These are phyloP conservation scores for Oithona nana DNA, from an alignment of 2,888 invertebrate genomes.

Conservation along the genomic window DNA sequence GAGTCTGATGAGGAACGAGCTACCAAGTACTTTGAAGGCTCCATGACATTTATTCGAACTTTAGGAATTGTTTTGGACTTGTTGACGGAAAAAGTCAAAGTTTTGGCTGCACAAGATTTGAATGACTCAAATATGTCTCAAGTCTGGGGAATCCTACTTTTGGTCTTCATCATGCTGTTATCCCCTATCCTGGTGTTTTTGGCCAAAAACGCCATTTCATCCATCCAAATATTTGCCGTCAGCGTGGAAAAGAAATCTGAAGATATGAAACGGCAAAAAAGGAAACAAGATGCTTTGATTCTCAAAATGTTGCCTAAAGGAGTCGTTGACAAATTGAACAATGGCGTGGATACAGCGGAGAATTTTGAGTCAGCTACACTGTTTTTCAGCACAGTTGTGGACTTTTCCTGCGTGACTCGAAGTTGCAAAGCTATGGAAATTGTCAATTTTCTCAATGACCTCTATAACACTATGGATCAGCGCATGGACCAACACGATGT, in stretches of 20 bases:
- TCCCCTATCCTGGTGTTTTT: not conserved
- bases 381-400: slow-evolving; percentile 6
- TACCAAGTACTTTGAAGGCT: not conserved
- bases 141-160: not conserved
- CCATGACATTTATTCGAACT: not conserved
- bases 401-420: not conserved
- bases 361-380: slow-evolving; percentile 11
- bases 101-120: not conserved
- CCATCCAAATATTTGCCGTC: not conserved
- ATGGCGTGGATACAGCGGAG: slow-evolving; percentile 2
- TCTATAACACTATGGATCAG: not conserved
- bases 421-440: slow-evolving; percentile 7
- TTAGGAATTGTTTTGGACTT: not conserved
- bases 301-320: slow-evolving; percentile 7
- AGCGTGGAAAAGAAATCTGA: not conserved
- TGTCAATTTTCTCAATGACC: slow-evolving; percentile 2
- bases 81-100: not conserved
- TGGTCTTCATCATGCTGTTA: not conserved
- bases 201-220: not conserved
- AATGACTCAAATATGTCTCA: not conserved
- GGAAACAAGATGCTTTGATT: not conserved
- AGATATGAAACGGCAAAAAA: not conserved
- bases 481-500: slow-evolving; percentile 7
- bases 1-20: not conserved
- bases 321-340: not conserved